Evolutionary conservation across 2,113 vertebrate genomes (phyloP), one percentile per base, ranked within the genome.

Genomic region (Istiophorus platypterus): DNA sequence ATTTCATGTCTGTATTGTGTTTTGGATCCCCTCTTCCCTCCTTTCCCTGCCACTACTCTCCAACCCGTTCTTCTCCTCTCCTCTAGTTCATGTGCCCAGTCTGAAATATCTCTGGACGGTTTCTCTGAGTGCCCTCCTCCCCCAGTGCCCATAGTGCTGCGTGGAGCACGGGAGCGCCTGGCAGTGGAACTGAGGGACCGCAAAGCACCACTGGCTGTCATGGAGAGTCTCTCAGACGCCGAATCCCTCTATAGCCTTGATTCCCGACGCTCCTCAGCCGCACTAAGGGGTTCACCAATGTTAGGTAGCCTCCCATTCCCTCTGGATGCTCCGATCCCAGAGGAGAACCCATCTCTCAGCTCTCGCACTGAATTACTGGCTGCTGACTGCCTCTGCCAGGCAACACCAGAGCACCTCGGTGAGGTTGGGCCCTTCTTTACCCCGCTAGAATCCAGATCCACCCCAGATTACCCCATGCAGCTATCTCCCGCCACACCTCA

Each of bases 201-300:
- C 11, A 96, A 97, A n/a, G 98, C 98, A 0, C 98, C 98, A 0
- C 94, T 99, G 26, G 98, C 98, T 0, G 95, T 98, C 84, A 99
- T 98, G 97, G 98, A 99, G 93, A 99, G 97, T 88, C 96, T 99
- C 18, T 99, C 98, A 0, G 98, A 99, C 54, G 98, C 97, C 0
- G 98, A 99, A 76, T 99, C 98, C 1, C 91, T 99, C 85, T 99
- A 99, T 89, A 99, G 98, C 92, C 96, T 99, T 3, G 98, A 99
- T 88, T 99, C 98, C 0, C 95, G 98, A 34, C 97, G 98, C 71
- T 99, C 98, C 71, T 99, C 98, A 0, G 98, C 98, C 2, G 98
- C 97, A 51, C 94, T 99, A 65, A 94, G 97, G 3, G 98, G 98
- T 75, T 99, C 98, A 0, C 98, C 98, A 4, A 97, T 98, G 93